phyloP scores from a whole-genome alignment of 2,888 invertebrate genomes.

The Scaptomyza caliginosa region DNA sequence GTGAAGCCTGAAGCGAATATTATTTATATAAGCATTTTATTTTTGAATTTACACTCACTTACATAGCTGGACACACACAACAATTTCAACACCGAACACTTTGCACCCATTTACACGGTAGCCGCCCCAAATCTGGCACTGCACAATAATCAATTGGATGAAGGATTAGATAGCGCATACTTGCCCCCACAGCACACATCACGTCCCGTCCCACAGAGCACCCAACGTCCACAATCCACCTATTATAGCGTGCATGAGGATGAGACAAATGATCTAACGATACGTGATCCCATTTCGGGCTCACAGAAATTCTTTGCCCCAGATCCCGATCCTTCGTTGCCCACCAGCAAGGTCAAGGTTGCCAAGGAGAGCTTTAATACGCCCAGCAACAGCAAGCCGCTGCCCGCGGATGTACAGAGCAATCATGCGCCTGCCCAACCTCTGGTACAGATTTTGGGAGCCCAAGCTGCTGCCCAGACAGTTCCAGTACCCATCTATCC shows the following conservation, averaged over 20 bases:
- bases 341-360: constrained; percentile 83
- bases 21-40: background rate
- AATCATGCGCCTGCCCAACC: constrained; percentile 80
- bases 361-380: constrained; percentile 83
- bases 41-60: constrained; percentile 3
- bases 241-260: constrained; percentile 87
- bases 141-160: constrained; percentile 81
- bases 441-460: constrained; percentile 80
- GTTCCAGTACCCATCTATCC: constrained; percentile 85
- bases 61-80: constrained; percentile 78
- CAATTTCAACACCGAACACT: constrained; percentile 93
- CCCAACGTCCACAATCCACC: constrained; percentile 48
- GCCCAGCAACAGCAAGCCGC: constrained; percentile 84
- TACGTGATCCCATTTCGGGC: constrained; percentile 82
- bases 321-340: constrained; percentile 85
- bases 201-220: constrained; percentile 20
- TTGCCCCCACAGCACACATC: constrained; percentile 63
- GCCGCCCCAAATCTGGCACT: constrained; percentile 90
- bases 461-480: constrained; percentile 84
- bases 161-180: constrained; percentile 70
- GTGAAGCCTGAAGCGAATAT: no score
- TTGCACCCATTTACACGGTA: constrained; percentile 93
- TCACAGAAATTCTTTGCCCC: constrained; percentile 85
- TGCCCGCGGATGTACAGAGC: constrained; percentile 81
- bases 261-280: constrained; percentile 83